Conservation (phyloP, 1,140 invertebrate genomes). For the Globodera rostochiensis region DNA sequence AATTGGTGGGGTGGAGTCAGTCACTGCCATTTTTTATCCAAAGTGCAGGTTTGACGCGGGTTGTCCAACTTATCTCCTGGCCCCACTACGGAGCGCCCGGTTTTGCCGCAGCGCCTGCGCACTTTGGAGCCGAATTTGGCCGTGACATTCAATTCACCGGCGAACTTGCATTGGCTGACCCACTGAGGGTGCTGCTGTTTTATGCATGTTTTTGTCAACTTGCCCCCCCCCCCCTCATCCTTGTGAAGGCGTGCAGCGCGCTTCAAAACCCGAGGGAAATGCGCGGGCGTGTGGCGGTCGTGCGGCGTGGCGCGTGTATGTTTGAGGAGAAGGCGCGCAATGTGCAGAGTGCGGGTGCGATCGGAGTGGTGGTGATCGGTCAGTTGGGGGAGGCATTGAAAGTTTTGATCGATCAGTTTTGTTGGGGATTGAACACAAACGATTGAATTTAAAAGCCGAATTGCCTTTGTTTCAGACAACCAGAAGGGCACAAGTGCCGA, state of each 20-base stretch:
- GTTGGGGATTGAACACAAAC: neutral
- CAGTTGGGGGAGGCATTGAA: slow-evolving; percentile 25
- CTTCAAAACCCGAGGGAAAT: slow-evolving; percentile 73
- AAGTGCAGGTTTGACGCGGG: slow-evolving; percentile 28
- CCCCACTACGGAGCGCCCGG: slow-evolving; percentile 63
- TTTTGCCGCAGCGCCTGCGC: slow-evolving; percentile 81
- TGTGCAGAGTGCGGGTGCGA: slow-evolving; percentile 80
- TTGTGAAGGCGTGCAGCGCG: slow-evolving; percentile 72
- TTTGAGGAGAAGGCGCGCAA: slow-evolving; percentile 85
- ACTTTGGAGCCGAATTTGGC: slow-evolving; percentile 81
- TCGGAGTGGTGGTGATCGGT: slow-evolving; percentile 81
- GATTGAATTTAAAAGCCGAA: slow-evolving; percentile 3
- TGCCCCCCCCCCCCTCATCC: no score
- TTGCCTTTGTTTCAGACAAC: slow-evolving; percentile 73
- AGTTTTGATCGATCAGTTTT: neutral
- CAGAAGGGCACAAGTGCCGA: slow-evolving; percentile 75
- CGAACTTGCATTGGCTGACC: slow-evolving; percentile 73
- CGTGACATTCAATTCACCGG: slow-evolving; percentile 66
- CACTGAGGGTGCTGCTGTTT: slow-evolving; percentile 66
- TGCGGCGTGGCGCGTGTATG: slow-evolving; percentile 87
- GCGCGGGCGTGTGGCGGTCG: slow-evolving; percentile 78
- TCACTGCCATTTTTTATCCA: slow-evolving; percentile 15
- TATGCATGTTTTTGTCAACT: no score
- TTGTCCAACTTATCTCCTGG: slow-evolving; percentile 47
- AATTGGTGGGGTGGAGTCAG: neutral